Base-by-base conservation (phyloP, 1,140 invertebrate genomes). In the Apocrypta bakeri region DNA sequence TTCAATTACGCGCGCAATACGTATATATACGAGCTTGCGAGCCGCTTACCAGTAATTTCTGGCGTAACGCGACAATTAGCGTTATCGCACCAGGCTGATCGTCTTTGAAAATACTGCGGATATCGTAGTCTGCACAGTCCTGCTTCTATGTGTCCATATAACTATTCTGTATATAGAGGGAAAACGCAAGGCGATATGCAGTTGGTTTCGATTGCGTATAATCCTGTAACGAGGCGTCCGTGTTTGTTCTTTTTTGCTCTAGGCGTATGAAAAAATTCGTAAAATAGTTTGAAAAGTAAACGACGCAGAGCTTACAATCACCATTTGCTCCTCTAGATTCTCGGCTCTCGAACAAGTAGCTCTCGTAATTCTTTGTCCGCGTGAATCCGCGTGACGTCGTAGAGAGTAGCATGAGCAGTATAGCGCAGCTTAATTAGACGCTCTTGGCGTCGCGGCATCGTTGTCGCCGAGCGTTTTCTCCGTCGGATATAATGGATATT, bases 401-500 rank as follows among this genome's bases (percentile, higher is more conserved):
- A 66, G 63, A 3, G 17, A 72, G 72, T 83, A 29, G 73, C 71
- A 84, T 4, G 73, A 64, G 33, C 33, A 37, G 33, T 37, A 37
- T 37, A 37, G 33, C 48, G 42, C 78, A 56, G 69, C 79, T 85
- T 86, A 84, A 82, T 86, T 85, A 81, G 84, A 86, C 78, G 85
- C 37, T 74, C 48, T 68, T 25, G 76, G 68, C 84, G 82, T 86
- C 86, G 80, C 73, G 63, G 29, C 66, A 66, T 81, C 48, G 66
- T 81, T 68, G 63, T 72, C 64, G 66, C n/a, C 40, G 71, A 64
- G 66, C 31, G 63, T 76, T 77, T 75, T 84, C 78, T 77, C 56
- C 76, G 63, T 86, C 86, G 86, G 64, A 86, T 87, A 91, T 92
- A 92, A 92, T 92, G 90, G 91, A 92, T 92, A 92, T 92, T 92